Evolutionary conservation across 2,797 vertebrate species (phyloP).

Genomic region (Myiothlypis coronata): DNA sequence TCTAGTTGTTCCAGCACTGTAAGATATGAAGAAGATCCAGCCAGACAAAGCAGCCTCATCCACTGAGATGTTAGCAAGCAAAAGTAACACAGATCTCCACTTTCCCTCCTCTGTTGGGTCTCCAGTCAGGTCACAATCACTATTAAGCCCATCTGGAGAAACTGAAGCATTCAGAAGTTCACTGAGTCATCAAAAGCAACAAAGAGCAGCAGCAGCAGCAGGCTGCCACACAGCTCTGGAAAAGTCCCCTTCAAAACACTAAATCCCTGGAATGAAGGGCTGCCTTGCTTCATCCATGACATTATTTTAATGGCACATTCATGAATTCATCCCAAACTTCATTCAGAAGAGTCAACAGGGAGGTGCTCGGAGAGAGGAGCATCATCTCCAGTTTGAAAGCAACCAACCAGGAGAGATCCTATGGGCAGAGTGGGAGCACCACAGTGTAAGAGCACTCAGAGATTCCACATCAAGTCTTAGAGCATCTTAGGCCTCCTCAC

Average conservation of each 20-base stretch:
- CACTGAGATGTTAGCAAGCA: not conserved
- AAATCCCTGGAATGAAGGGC: not conserved
- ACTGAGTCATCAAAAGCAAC: conserved; percentile 3
- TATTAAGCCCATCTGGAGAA: not conserved
- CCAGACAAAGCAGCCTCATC: not conserved
- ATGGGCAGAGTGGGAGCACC: not conserved
- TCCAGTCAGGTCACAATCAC: not conserved
- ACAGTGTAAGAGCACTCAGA: not conserved
- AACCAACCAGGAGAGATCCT: not conserved
- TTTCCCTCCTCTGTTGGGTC: not conserved
- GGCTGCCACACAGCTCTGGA: not conserved
- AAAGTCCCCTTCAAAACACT: not conserved
- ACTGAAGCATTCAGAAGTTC: not conserved
- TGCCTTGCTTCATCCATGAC: not conserved
- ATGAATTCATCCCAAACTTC: not conserved
- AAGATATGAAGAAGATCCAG: not conserved
- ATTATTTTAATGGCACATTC: not conserved
- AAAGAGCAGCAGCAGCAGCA: not conserved
- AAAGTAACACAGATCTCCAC: not conserved
- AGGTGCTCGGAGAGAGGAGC: not conserved
- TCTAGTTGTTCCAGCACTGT: not conserved
- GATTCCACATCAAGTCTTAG: not conserved
- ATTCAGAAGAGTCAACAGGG: not conserved
- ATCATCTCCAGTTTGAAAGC: not conserved
- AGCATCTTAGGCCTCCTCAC: not conserved